Base-by-base conservation (phyloP, 2,113 vertebrate genomes). In the Neodontobutis hainanensis region DNA sequence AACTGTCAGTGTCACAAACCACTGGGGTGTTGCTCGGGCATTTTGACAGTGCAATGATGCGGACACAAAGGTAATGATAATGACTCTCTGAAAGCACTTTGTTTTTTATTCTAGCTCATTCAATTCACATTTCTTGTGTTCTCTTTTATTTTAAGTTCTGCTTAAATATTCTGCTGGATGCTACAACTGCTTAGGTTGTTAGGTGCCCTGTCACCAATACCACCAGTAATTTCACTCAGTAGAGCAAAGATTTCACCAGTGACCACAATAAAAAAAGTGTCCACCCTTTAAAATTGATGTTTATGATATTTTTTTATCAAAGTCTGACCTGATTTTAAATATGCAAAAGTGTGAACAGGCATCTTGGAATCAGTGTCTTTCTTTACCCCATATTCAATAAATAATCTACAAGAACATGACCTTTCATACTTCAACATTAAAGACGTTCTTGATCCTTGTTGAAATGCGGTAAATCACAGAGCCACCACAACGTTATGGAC, bases 31-130 rank as follows among this genome's bases (percentile, higher is more conserved):
- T 45, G 63, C 62, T 61, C 40, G n/a, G 52, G 12, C 34, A 4
- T 69, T 81, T 74, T 85, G 80, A 77, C 78, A 75, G 71, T 57
- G 66, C 78, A 75, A 82, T 75, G 74, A 87, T 82, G 77, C 59
- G 50, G 66, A 68, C 68, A 63, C 61, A 40, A 78, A 81, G 70
- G 50, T 78, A 84, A 84, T 70, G 52, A 61, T 70, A 53, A 58
- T 65, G 70, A 73, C 71, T 82, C 59, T 4, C 55, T 43, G 64
- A 77, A 79, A 75, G 48, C 27, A 46, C 59, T 78, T 68, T 44
- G 72, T 68, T 83, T 76, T 82, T 83, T 80, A 83, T 80, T 70
- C 72, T 43, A 46, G 35, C 43, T n/a, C n/a, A 35, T 57, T 68
- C 60, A 65, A 4, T 46, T n/a, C 14, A 5, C 56, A 50, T 40